Base-by-base conservation (phyloP, 2,797 vertebrate species). In the Echiichthys vipera region DNA sequence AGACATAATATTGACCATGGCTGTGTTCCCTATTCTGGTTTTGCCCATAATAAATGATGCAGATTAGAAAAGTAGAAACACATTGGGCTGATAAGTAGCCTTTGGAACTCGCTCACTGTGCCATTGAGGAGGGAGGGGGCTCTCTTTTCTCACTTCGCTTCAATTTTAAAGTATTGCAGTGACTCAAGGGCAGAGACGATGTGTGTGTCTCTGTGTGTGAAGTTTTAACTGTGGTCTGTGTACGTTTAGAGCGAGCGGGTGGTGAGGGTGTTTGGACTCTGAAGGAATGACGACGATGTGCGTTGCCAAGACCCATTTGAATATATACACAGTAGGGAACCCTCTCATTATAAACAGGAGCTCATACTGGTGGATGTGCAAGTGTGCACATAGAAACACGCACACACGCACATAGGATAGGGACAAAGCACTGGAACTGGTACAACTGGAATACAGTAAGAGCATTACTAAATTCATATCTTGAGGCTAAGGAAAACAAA, bases 1-100 rank as follows among this genome's bases (percentile, higher is more conserved):
- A 93, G 90, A 90, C 90, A 94, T 89, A 94, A 94, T 94, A 93
- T 94, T 94, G 93, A 93, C 88, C 86, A 77, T 95, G 94, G 93
- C 92, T 79, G 50, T 34, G 77, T 92, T 94, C 92, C 92, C 84
- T 80, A 34, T 87, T 91, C 83, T 88, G 81, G 87, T 90, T 92
- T 89, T 91, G 87, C 88, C 89, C 82, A 85, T 91, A 92, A 93
- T 94, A 94, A 94, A 94, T 93, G 90, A 93, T 94, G 89, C 89
- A 91, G 93, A 95, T 94, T 93, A 93, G 90, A 91, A 93, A 94
- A 92, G 91, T 92, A 93, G 90, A 94, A 94, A 91, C 93, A 95
- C 90, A 93, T 93, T 94, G 89, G 83, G 36, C 82, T 89, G 91
- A 94, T 94, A 94, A 94, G 90, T 89, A 84, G 84, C 62, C 77